Evolutionary conservation across 2,113 vertebrate genomes (phyloP).

Genomic region (Diadophis punctatus): DNA sequence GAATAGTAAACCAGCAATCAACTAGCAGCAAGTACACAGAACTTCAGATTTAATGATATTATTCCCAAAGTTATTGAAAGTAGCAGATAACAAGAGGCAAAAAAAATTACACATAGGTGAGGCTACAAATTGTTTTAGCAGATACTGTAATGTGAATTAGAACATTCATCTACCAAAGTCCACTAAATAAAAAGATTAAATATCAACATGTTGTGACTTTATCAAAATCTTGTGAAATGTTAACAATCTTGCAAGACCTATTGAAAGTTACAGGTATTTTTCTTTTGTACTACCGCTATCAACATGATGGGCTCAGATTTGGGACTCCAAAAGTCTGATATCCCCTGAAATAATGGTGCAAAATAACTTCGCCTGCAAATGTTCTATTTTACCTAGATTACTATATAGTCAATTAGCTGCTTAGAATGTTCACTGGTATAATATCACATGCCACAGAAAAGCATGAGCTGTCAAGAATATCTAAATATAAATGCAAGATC

Average conservation of each 20-base stretch:
- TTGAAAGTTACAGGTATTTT: background rate
- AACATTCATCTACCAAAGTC: background rate
- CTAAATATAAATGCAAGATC: slow-evolving; percentile 28
- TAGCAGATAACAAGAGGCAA: background rate
- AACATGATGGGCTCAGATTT: background rate
- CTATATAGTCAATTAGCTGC: background rate
- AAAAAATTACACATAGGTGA: background rate
- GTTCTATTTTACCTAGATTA: background rate
- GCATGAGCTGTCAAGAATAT: background rate
- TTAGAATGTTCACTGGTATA: slow-evolving; percentile 40
- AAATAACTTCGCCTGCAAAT: background rate
- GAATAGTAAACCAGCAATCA: background rate
- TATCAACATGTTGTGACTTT: background rate
- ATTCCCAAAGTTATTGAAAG: background rate
- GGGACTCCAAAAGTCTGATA: background rate
- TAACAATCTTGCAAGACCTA: background rate
- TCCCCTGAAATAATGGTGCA: background rate
- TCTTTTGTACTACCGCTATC: background rate
- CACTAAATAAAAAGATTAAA: background rate
- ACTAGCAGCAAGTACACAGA: background rate
- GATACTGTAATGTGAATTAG: background rate
- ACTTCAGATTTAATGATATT: background rate
- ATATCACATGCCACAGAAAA: accelerated
- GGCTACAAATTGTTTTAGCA: background rate
- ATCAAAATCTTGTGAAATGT: background rate